phyloP scores from a whole-genome alignment of 2,797 vertebrate species.

The Acanthis flammea region DNA sequence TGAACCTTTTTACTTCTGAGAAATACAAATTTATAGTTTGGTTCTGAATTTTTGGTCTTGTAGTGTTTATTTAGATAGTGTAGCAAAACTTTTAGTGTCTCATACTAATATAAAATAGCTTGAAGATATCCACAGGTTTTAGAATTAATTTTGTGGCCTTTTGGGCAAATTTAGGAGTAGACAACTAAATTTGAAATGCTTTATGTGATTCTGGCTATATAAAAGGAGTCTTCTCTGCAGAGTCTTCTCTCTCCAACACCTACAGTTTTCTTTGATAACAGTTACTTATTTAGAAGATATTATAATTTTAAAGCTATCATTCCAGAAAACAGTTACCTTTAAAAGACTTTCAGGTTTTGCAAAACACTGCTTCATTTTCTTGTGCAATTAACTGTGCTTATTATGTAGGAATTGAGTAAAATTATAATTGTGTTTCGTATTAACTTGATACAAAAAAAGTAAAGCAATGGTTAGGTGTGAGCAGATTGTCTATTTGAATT shows the following conservation, averaged over 20 bases:
- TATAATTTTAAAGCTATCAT: neutral
- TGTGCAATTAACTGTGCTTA: neutral
- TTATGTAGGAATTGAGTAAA: neutral
- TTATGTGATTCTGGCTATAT: neutral
- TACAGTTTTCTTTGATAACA: neutral
- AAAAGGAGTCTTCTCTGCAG: neutral
- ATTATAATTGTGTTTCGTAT: neutral
- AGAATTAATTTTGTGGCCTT: neutral
- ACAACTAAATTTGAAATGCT: neutral
- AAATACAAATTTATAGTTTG: neutral
- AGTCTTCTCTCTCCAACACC: neutral
- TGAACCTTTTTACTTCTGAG: neutral
- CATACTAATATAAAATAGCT: neutral
- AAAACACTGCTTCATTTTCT: neutral
- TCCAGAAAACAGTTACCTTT: neutral
- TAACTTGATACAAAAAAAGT: neutral
- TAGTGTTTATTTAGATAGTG: neutral
- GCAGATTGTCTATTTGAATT: neutral
- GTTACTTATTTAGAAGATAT: neutral
- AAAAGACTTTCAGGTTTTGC: neutral
- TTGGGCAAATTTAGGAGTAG: neutral
- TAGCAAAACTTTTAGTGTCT: neutral
- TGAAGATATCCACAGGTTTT: neutral
- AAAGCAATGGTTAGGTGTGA: neutral
- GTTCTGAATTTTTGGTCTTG: neutral